A percentile compares a stretch with the other conserved stretches of the same genome.
phyloP scores from a whole-genome alignment of 1,140 invertebrate genomes.

The Ctenoplectra terminalis region DNA sequence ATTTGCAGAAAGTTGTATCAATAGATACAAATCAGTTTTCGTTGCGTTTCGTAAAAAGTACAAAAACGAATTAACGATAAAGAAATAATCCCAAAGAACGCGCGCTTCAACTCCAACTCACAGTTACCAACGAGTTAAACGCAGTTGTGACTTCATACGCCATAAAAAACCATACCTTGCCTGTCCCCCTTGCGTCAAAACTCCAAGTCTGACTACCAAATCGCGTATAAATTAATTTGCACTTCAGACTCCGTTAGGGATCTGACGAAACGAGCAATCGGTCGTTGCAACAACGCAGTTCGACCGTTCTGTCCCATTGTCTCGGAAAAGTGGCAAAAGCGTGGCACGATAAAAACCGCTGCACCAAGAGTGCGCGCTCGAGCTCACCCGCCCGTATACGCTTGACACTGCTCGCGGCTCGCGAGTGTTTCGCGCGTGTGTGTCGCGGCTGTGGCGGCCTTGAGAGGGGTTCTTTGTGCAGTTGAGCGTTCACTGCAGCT shows the following conservation, averaged over 20 bases:
- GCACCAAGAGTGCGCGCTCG: not conserved
- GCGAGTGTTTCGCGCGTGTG: not conserved
- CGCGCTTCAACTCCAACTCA: too few species aligned
- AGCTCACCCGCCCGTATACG: not conserved
- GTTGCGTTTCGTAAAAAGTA: too few species aligned
- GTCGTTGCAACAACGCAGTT: conserved; percentile 50
- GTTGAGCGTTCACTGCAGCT: conserved; percentile 74
- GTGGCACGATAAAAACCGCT: conserved; percentile 65
- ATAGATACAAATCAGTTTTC: too few species aligned
- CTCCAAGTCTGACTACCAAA: not conserved
- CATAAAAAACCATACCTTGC: too few species aligned
- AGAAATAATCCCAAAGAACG: too few species aligned
- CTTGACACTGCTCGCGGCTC: not conserved
- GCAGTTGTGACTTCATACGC: too few species aligned
- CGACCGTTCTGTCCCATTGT: conserved; percentile 74
- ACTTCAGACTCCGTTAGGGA: not conserved
- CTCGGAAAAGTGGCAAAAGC: conserved; percentile 75
- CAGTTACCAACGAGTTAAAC: too few species aligned
- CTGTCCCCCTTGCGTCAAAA: not conserved
- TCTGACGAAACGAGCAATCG: not conserved
- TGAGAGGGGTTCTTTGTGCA: conserved; percentile 82
- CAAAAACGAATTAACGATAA: too few species aligned
- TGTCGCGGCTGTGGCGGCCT: conserved; percentile 71
- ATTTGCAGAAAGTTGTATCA: too few species aligned
- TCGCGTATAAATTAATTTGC: conserved; percentile 7